Base-by-base conservation (phyloP, 2,113 vertebrate species). In the Phodopus roborovskii region DNA sequence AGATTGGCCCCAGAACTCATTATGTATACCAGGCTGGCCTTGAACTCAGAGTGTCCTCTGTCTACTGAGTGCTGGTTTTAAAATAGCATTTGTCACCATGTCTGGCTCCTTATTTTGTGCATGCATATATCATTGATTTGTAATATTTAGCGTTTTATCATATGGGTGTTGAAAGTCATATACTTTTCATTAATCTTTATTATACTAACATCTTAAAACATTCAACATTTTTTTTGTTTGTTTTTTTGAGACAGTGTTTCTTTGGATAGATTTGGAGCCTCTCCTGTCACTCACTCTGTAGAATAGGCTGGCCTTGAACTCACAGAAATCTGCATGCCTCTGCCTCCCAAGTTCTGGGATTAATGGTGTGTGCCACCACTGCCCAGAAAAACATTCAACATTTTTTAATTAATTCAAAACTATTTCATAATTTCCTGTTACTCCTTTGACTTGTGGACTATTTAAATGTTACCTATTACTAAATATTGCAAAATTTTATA, bases 401-500 rank as follows among this genome's bases (percentile, higher is more conserved):
- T 74, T 24, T 83, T 92, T 42, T 4, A 6, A 53, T 71, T 82
- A 53, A 68, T 74, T 68, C 30, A 26, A 74, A 24, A 88, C 71
- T 62, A 62, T 60, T 75, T 89, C 15, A 78, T 33, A 79, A 13
- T 66, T 79, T 60, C 19, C 64, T 89, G 56, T 50, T 28, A 88
- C 62, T 94, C 92, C 19, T 84, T 81, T 85, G 8, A 77, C 16
- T 56, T 30, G 56, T 48, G 6, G 30, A 0, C 11, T 91, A n/a
- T 75, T 84, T 92, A 53, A 83, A 62, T 66, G 94, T 87, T 33
- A 16, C 60, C 30, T 0, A 78, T 84, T 88, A 74, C 0, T 28
- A 94, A 74, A 48, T 15, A 75, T 66, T 88, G 88, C 45, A 90
- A 62, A 8, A 81, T 74, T 84, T 92, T 79, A 92, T 39, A n/a